Evolutionary conservation across 1,140 invertebrate genomes (phyloP).

Genomic region (Drosophila melanica): DNA sequence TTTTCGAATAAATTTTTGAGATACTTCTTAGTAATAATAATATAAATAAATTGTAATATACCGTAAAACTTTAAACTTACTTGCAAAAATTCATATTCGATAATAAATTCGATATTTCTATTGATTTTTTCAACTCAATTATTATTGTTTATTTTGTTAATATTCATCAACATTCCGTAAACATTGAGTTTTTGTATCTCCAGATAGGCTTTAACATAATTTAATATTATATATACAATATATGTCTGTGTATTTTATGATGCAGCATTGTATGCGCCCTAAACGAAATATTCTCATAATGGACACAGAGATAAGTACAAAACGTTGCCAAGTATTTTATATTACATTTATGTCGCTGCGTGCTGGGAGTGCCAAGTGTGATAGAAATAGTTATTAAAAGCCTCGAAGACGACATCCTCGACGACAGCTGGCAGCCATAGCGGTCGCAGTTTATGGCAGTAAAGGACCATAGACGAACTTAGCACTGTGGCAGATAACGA

Average conservation of each 20-base stretch:
- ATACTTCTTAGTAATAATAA: too few relatives aligned
- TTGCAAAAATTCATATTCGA: too few relatives aligned
- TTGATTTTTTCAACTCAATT: too few relatives aligned
- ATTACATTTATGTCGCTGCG: constrained; percentile 51
- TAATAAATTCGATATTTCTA: too few relatives aligned
- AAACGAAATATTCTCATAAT: constrained; percentile 5
- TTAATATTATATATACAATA: neutral
- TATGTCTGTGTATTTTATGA: constrained; percentile 4
- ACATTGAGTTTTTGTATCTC: too few relatives aligned
- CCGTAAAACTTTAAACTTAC: too few relatives aligned
- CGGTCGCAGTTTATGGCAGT: constrained; percentile 59
- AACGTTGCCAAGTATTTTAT: constrained; percentile 63
- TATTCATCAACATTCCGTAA: too few relatives aligned
- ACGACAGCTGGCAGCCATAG: constrained; percentile 55
- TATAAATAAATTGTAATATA: too few relatives aligned
- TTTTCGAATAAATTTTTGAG: too few relatives aligned
- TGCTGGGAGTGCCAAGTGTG: constrained; percentile 73
- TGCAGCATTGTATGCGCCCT: neutral
- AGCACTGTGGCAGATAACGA: constrained; percentile 38
- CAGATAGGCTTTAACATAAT: neutral
- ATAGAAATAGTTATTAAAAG: constrained; percentile 80
- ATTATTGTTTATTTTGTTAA: too few relatives aligned
- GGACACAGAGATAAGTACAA: constrained; percentile 66
- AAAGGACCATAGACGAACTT: neutral
- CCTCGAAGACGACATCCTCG: constrained; percentile 45